A percentile compares a stretch with the other conserved stretches of the same genome.
Conservation (phyloP, 2,113 vertebrate genomes). For the Lagenorhynchus albirostris region DNA sequence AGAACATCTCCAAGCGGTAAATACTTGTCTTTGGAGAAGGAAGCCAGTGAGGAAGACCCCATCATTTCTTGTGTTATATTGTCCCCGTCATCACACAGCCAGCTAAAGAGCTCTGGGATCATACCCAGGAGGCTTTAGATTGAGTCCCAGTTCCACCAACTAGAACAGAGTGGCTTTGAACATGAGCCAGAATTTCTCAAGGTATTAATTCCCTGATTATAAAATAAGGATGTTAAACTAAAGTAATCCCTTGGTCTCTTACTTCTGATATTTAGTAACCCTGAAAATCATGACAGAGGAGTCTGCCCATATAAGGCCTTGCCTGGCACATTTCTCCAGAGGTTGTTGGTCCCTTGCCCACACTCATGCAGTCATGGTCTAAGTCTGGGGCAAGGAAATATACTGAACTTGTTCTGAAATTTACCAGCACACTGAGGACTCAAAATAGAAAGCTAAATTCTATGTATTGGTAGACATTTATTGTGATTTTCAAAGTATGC, state of each 20-base stretch:
- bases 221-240: conserved; percentile 18
- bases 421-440: conserved; percentile 16
- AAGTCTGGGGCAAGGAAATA: neutral
- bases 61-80: neutral
- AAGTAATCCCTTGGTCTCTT: neutral
- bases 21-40: neutral
- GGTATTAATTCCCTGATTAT: neutral
- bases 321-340: neutral
- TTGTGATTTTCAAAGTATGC: neutral
- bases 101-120: neutral
- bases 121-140: neutral
- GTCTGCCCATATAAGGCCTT: neutral
- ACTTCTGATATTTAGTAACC: neutral
- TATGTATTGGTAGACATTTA: neutral
- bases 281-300: neutral
- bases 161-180: neutral
- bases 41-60: neutral
- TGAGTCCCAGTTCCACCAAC: neutral
- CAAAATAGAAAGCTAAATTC: conserved; percentile 38
- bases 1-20: neutral
- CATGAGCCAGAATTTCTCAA: neutral
- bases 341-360: neutral
- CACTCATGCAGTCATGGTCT: neutral
- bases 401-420: conserved; percentile 35
- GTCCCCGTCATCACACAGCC: neutral